Evolutionary conservation across 2,888 invertebrate species (phyloP).

Genomic region (Ernsta delagoae): DNA sequence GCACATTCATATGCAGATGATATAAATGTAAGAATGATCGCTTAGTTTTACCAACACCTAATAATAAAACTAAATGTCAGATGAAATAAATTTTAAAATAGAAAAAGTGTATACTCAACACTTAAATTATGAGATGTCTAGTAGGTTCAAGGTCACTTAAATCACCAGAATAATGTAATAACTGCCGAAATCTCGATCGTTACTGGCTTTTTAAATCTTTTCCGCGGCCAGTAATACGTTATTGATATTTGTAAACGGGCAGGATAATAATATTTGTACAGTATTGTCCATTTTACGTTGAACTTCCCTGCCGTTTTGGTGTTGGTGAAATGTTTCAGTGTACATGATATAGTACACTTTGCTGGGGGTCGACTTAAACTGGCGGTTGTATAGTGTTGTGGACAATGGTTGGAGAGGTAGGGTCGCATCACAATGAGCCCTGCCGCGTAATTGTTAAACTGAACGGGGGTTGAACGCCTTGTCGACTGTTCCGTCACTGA

Average conservation of each 20-base stretch:
- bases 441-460: slow-evolving; percentile 82
- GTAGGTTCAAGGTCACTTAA: slow-evolving; percentile 8
- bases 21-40: neutral
- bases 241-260: slow-evolving; percentile 83
- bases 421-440: slow-evolving; percentile 78
- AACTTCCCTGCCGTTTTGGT: slow-evolving; percentile 51
- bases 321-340: slow-evolving; percentile 39
- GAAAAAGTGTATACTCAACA: neutral
- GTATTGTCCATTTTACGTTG: slow-evolving; percentile 59
- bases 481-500: slow-evolving; percentile 79
- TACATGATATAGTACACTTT: slow-evolving; percentile 49
- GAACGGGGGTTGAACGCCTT: slow-evolving; percentile 80
- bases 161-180: slow-evolving; percentile 29
- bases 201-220: slow-evolving; percentile 82
- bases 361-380: slow-evolving; percentile 51
- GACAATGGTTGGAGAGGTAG: slow-evolving; percentile 80
- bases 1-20: slow-evolving; percentile 18
- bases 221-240: slow-evolving; percentile 79
- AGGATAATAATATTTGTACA: slow-evolving; percentile 84
- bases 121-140: neutral
- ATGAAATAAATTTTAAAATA: neutral
- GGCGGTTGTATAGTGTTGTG: slow-evolving; percentile 67
- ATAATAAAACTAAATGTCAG: slow-evolving; percentile 14
- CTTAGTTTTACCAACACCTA: neutral
- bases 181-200: slow-evolving; percentile 59